Conservation (phyloP, 53 echinoderm and acorn worm genomes). For the Antedon mediterranea region DNA sequence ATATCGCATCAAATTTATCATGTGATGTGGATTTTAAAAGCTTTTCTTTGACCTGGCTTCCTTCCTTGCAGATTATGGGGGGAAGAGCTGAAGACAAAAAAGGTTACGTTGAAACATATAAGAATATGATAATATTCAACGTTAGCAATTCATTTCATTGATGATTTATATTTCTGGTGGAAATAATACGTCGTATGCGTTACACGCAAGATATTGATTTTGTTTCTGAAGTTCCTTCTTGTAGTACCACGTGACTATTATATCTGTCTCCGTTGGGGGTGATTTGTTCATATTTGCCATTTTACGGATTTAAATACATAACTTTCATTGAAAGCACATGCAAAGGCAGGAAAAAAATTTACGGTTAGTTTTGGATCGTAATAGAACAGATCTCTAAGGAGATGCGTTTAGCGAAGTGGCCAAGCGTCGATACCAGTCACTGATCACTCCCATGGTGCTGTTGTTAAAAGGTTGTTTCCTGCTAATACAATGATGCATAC, state of each 20-base stretch:
- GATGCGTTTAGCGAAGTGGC: background rate
- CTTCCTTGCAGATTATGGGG: background rate
- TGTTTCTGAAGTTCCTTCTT: background rate
- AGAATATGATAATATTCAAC: background rate
- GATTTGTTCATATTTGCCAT: background rate
- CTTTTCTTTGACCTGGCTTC: background rate
- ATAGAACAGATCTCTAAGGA: background rate
- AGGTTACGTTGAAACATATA: background rate
- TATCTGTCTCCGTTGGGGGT: background rate
- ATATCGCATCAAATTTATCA: background rate
- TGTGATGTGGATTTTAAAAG: background rate
- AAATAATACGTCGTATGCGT: background rate
- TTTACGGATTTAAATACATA: background rate
- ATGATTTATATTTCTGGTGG: background rate
- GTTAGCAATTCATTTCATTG: background rate
- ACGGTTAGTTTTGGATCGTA: background rate
- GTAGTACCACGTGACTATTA: background rate
- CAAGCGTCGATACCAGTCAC: background rate
- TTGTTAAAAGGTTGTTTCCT: background rate
- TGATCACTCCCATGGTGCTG: background rate
- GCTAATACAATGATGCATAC: background rate
- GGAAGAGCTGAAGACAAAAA: background rate
- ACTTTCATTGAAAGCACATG: constrained; percentile 1
- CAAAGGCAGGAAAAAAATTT: background rate
- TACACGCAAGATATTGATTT: background rate